phyloP scores from a whole-genome alignment of 1,140 invertebrate genomes.

The Lanistes nyassanus region DNA sequence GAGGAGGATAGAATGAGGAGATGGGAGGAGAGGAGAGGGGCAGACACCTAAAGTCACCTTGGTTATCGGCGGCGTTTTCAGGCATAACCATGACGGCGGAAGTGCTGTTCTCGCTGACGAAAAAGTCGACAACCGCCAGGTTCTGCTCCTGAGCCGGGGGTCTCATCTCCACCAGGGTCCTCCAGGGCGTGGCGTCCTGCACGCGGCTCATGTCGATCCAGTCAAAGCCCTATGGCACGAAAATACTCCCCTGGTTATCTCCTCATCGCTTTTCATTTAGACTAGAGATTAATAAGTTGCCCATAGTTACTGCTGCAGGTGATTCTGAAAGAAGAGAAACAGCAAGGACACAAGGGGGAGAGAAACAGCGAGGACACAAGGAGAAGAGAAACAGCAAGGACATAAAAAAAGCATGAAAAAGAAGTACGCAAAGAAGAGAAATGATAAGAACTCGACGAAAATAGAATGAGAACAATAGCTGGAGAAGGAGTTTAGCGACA shows the following conservation, averaged over 20 bases:
- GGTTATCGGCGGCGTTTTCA: conserved; percentile 50
- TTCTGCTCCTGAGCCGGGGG: conserved; percentile 52
- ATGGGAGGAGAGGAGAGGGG: too few relatives aligned
- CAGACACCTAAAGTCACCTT: conserved; percentile 50
- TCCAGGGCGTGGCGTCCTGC: conserved; percentile 47
- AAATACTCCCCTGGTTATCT: not conserved
- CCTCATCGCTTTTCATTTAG: not conserved
- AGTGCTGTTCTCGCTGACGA: conserved; percentile 41
- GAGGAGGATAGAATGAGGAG: too few relatives aligned
- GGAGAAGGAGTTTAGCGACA: too few relatives aligned
- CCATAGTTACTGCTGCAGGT: too few relatives aligned
- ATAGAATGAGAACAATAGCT: too few relatives aligned
- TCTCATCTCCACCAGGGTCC: conserved; percentile 48
- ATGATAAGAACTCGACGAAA: too few relatives aligned
- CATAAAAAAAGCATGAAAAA: too few relatives aligned
- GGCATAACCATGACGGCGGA: conserved; percentile 56
- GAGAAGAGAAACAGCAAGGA: too few relatives aligned
- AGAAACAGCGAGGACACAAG: too few relatives aligned
- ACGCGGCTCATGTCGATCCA: conserved; percentile 56
- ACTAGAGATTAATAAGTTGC: not conserved
- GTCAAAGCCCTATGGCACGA: conserved; percentile 41
- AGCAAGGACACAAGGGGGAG: too few relatives aligned
- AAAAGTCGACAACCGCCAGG: conserved; percentile 55
- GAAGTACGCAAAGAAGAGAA: too few relatives aligned
- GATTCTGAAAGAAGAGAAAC: too few relatives aligned